Evolutionary conservation across 2,888 invertebrate species (phyloP), one percentile per base, ranked within the genome.

Genomic region (Lithodes maja): DNA sequence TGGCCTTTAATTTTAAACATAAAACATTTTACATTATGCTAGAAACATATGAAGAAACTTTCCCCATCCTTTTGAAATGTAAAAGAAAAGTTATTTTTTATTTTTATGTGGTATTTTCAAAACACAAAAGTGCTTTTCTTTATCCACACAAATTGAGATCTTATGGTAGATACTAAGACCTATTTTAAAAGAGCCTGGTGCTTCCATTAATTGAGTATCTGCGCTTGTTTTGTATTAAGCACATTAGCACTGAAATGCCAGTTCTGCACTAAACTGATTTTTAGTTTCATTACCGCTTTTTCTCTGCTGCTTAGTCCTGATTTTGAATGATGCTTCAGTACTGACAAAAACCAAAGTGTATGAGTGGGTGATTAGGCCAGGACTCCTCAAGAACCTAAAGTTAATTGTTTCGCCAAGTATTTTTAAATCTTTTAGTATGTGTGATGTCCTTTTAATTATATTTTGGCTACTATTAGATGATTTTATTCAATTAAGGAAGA

Each of bases 271-370:
- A 3, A 71, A 71, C 71, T 71, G 17, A 71, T 71, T 71, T 71
- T 71, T 71, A 71, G 71, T 71, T 71, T 71, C 71, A 71, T 71
- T 71, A 71, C n/a, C n/a, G 71, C 71, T 71, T 71, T 71, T 71
- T 17, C 71, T n/a, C 12, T 71, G 71, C 71, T 71, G 71, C n/a
- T 79, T 79, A 53, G 17, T 53, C 54, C n/a, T 79, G n/a, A 53
- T 79, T 79, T 79, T 79, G 53, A 53, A 17, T 54, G 54, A 54
- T 79, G 54, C 54, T 79, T 79, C 15, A 15, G 53, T 53, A 79
- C 54, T 52, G n/a, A 52, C 54, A 3, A 52, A 53, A n/a, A 71
- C n/a, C 12, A n/a, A n/a, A n/a, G 17, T 71, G 15, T 71, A n/a
- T 71, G 71, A 17, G 17, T 61, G 61, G 61, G 12, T 7, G 12